phyloP scores from a whole-genome alignment of 2,888 invertebrate genomes.

The Lamellibrachia satsuma region DNA sequence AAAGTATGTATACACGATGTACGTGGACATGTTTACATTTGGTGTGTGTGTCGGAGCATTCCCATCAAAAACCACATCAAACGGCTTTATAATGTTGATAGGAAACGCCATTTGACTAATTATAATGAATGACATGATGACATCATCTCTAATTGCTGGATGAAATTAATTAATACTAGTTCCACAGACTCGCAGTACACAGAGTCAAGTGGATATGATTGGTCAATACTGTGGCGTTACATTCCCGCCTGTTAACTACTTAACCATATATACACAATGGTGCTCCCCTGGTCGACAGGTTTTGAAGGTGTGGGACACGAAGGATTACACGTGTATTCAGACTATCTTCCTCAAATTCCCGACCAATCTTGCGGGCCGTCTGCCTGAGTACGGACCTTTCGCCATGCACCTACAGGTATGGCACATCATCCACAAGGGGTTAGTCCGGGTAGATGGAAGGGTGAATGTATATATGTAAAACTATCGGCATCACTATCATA shows the following conservation, averaged over 20 bases:
- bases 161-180: neutral
- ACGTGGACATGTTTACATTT: no score
- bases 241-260: neutral
- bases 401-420: constrained; percentile 54
- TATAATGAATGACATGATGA: neutral
- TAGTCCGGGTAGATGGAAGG: no score
- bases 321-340: constrained; percentile 63
- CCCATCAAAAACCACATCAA: no score
- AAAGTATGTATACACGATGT: no score
- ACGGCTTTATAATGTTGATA: no score
- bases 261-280: no score
- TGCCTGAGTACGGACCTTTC: constrained; percentile 64
- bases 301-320: constrained; percentile 64
- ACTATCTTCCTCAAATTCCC: constrained; percentile 62
- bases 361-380: constrained; percentile 58
- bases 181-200: neutral
- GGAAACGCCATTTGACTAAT: no score
- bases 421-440: neutral
- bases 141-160: neutral
- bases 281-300: constrained; percentile 47
- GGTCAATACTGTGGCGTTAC: neutral
- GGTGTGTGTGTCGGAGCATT: no score
- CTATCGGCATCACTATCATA: no score
- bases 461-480: no score
- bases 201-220: neutral